Conservation (phyloP, 2,113 vertebrate species). For the Gadus macrocephalus region DNA sequence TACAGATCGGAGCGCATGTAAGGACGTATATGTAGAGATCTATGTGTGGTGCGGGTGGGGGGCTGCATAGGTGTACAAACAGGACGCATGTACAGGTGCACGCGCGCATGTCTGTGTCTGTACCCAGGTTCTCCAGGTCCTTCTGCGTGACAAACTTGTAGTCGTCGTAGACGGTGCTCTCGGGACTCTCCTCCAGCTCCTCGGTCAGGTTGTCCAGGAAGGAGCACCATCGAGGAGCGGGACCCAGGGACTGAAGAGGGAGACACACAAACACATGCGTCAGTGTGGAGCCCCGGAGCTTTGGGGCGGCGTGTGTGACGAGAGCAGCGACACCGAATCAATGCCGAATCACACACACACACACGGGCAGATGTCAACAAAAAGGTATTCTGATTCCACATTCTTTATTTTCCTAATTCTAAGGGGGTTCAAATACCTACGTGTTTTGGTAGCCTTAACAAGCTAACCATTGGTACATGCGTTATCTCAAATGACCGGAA, state of each 20-base stretch:
- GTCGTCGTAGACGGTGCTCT: conserved; percentile 94
- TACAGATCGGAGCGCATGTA: too few relatives aligned
- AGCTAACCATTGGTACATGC: too few relatives aligned
- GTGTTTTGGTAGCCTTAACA: too few relatives aligned
- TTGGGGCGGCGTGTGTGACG: conserved; percentile 7
- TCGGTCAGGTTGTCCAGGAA: conserved; percentile 96
- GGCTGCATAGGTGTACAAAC: not conserved
- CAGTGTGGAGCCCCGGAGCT: not conserved
- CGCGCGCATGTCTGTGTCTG: not conserved
- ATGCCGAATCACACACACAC: not conserved
- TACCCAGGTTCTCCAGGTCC: conserved; percentile 93
- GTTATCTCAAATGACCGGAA: too few relatives aligned
- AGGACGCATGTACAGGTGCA: not conserved
- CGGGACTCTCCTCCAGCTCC: conserved; percentile 94
- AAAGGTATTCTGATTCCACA: too few relatives aligned
- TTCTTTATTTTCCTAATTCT: too few relatives aligned
- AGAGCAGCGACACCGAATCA: conserved; percentile 9
- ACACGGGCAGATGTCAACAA: too few relatives aligned
- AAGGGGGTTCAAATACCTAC: too few relatives aligned
- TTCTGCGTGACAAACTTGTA: conserved; percentile 97
- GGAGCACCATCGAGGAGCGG: conserved; percentile 94
- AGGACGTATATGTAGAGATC: too few relatives aligned
- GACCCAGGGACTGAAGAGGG: conserved; percentile 82
- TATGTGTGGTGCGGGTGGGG: too few relatives aligned
- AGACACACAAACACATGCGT: not conserved